phyloP scores from a whole-genome alignment of 2,888 invertebrate genomes.

The Catocala fraxini region DNA sequence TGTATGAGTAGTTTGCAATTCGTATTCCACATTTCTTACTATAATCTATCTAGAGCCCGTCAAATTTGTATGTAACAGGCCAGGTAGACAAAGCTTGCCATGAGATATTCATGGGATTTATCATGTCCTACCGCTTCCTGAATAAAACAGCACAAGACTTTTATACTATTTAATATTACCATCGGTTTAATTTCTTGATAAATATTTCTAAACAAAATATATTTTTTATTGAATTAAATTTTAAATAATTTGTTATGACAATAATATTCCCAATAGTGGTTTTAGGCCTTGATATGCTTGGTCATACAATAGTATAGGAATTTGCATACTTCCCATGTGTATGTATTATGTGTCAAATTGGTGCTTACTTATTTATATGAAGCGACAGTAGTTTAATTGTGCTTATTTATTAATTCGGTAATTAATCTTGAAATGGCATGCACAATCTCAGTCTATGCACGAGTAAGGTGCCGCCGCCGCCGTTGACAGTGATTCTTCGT shows the following conservation, averaged over 20 bases:
- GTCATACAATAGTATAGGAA: slow-evolving; percentile 18
- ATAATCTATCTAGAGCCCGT: too few species aligned
- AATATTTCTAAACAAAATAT: too few species aligned
- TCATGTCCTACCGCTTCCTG: too few species aligned
- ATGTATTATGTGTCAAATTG: slow-evolving; percentile 13
- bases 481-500: slow-evolving; percentile 57
- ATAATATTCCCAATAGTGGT: slow-evolving; percentile 24
- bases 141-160: too few species aligned
- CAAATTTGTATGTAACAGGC: too few species aligned
- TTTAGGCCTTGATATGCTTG: slow-evolving; percentile 38
- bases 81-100: too few species aligned
- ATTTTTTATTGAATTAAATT: too few species aligned
- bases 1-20: too few species aligned
- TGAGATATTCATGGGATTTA: too few species aligned
- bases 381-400: slow-evolving; percentile 27
- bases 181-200: too few species aligned
- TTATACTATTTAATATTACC: too few species aligned
- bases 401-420: slow-evolving; percentile 20
- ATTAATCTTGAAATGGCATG: slow-evolving; percentile 45
- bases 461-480: slow-evolving; percentile 78
- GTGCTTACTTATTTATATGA: slow-evolving; percentile 14
- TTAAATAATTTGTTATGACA: not conserved
- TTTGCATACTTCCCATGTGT: slow-evolving; percentile 13
- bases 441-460: slow-evolving; percentile 67
- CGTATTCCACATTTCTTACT: too few species aligned